Percentiles rank a stretch among this genome's conserved stretches.
These are phyloP conservation scores for Aspiorhynchus laticeps DNA, from an alignment of 2,113 vertebrate genomes.

Conservation along the genomic window DNA sequence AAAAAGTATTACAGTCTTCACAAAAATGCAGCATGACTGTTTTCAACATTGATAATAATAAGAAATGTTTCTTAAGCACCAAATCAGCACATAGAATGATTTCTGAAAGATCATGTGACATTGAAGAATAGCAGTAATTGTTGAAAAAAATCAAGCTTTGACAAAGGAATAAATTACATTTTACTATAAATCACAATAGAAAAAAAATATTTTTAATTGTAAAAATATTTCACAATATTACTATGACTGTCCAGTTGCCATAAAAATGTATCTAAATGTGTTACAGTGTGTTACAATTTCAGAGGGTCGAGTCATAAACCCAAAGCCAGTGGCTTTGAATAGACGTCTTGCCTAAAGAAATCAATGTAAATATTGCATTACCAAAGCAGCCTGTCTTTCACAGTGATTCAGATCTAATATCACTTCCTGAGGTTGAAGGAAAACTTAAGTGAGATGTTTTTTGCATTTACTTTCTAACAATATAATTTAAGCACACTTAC, in stretches of 20 bases:
- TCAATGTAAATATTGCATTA: constrained; percentile 42
- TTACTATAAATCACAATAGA: no score
- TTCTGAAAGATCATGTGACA: no score
- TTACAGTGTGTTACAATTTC: not conserved
- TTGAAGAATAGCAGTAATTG: no score
- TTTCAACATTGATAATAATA: no score
- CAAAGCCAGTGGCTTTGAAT: constrained; percentile 16
- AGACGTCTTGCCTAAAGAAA: constrained; percentile 6
- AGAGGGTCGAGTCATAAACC: not conserved
- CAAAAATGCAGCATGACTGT: no score
- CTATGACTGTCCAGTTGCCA: not conserved
- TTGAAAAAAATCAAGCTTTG: no score
- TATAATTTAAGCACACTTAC: constrained; percentile 30
- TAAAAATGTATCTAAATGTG: constrained; percentile 5
- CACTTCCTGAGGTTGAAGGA: not conserved
- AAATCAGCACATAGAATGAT: no score
- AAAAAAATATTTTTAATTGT: no score
- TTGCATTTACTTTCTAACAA: constrained; percentile 8
- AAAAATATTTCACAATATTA: no score
- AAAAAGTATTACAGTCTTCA: no score
- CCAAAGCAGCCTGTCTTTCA: constrained; percentile 4
- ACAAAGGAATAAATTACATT: no score
- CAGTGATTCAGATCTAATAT: constrained; percentile 30
- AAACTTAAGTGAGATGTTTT: not conserved
- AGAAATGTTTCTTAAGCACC: no score